Evolutionary conservation across 1,140 invertebrate genomes (phyloP).

Genomic region (Wiebesia pumilae): DNA sequence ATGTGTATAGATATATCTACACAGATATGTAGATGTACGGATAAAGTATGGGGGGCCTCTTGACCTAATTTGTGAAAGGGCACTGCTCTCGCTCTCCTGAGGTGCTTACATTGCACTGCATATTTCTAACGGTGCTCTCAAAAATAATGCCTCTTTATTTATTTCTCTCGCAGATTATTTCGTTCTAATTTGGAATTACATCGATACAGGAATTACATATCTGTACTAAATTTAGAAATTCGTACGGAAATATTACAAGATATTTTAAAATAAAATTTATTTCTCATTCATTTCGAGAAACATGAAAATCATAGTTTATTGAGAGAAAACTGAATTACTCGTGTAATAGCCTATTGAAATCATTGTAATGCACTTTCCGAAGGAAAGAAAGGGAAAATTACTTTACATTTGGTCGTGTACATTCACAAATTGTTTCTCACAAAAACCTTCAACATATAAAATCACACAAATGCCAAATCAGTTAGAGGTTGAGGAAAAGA

Average conservation of each 20-base stretch:
- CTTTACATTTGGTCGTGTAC: constrained; percentile 1
- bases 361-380: background rate
- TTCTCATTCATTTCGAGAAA: background rate
- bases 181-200: background rate
- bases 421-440: constrained; percentile 38
- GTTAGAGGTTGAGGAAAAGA: constrained; percentile 19
- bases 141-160: background rate
- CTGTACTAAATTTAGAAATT: constrained; percentile 26
- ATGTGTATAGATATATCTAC: too few species aligned
- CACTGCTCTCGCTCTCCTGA: background rate
- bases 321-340: background rate
- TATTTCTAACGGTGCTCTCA: background rate
- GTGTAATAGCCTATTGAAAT: constrained; percentile 15
- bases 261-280: constrained; percentile 4
- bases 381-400: constrained; percentile 19
- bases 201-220: background rate
- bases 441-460: constrained; percentile 26
- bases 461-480: constrained; percentile 23
- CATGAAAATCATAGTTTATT: constrained; percentile 41
- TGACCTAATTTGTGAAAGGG: constrained; percentile 41
- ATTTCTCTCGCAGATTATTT: background rate
- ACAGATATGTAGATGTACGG: too few species aligned
- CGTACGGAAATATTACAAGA: constrained; percentile 24
- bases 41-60: constrained; percentile 7
- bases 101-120: background rate